Evolutionary conservation across 1,140 invertebrate genomes (phyloP), one percentile per base, ranked within the genome.

Genomic region (Aphelenchoides fujianensis): DNA sequence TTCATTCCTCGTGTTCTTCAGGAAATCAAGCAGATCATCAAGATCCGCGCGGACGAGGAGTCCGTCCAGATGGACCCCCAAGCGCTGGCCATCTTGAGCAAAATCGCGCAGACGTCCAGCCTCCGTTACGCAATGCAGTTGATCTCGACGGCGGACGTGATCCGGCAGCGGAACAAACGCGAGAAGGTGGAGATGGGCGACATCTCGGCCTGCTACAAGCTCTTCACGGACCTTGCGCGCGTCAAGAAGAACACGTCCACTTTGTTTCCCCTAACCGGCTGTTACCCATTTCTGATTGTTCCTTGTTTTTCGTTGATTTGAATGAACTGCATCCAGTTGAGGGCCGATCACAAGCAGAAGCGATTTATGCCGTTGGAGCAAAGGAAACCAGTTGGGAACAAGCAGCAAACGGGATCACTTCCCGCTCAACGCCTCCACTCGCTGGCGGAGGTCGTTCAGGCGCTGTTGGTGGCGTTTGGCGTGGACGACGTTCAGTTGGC

Each of bases 31-130:
- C 69, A 80, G 41, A 80, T 80, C 19, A 31, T 80, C 35, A 78
- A 63, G 53, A 73, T 76, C 62, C 86, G 87, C 53, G 87, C 86
- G 80, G 84, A 97, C 85, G 96, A 98, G 84, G 96, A 99, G 85
- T 94, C 97, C 86, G 95, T 95, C 82, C 91, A 96, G 82, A 92
- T 98, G 89, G 89, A 90, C 2, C 90, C 91, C 32, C 94, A 97
- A 85, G 95, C 95, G 0, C 83, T 98, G 41, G 90, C 90, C 0
- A 91, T 97, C 12, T 87, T 99, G 23, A 95, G 94, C 0, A 89
- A 92, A 34, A 95, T 98, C 57, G 89, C 90, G 30, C 93, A 95
- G 85, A 95, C 94, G 0, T 95, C 94, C 1, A 87, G 97, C 1
- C 88, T 84, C 3, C 72, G 85, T 69, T 98, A 99, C 86, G 91